These are phyloP conservation scores for Geopemphigus sp. DNA, from an alignment of 1,140 invertebrate species.

Conservation along the genomic window DNA sequence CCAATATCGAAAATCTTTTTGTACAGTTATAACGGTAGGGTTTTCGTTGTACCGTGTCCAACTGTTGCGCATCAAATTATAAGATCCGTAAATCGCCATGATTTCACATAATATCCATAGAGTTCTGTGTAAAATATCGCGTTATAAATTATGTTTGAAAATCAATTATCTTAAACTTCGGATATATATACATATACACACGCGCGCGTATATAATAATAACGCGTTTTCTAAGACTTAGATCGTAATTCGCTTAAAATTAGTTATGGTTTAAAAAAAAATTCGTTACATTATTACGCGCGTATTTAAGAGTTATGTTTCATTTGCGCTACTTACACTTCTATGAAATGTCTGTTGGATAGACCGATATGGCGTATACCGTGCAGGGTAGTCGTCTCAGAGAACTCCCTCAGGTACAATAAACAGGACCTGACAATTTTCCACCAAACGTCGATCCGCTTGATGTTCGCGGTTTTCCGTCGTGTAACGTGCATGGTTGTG, in stretches of 20 bases:
- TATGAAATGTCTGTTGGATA: slow-evolving; percentile 45
- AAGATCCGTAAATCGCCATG: slow-evolving; percentile 53
- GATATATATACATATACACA: too few species aligned
- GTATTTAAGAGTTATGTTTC: too few species aligned
- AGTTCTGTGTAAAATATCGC: slow-evolving; percentile 55
- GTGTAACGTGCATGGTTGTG: slow-evolving; percentile 40
- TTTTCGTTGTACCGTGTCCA: slow-evolving; percentile 60
- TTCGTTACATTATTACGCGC: too few species aligned
- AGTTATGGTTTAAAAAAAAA: too few species aligned
- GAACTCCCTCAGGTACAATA: slow-evolving; percentile 46
- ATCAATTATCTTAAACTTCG: neutral
- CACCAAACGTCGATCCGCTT: slow-evolving; percentile 45
- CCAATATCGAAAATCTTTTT: slow-evolving; percentile 64
- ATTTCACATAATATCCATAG: slow-evolving; percentile 58
- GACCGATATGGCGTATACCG: slow-evolving; percentile 45
- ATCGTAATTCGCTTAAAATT: too few species aligned
- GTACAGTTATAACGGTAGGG: slow-evolving; percentile 63
- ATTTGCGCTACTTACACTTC: slow-evolving; percentile 42
- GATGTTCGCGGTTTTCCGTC: neutral
- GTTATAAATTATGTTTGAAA: neutral
- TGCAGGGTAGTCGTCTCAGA: slow-evolving; percentile 48
- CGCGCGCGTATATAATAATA: too few species aligned
- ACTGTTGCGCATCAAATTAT: slow-evolving; percentile 56
- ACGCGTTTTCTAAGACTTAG: too few species aligned
- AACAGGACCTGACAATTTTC: neutral